Base-by-base conservation (phyloP, 2,113 vertebrate species). In the Passerina amoena region DNA sequence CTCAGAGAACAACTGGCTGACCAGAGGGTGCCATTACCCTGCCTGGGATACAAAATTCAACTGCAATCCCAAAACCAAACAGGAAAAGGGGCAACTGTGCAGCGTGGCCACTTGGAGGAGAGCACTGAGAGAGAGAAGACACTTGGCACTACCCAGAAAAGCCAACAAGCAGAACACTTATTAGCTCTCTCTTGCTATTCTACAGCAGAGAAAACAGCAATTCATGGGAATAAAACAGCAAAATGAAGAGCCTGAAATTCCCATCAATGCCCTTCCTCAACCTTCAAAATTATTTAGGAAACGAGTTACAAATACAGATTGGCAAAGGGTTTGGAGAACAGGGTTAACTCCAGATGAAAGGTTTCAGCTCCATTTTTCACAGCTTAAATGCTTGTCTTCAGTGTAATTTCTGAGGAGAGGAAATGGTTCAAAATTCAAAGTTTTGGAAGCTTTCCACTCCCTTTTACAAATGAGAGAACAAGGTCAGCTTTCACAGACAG, bases 391-490 rank as follows among this genome's bases (percentile, higher is more conserved):
- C 83, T 72, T 91, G 83, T 90, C 88, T 85, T 92, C 88, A 63
- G 82, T 53, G 50, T 65, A 45, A 91, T 92, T 96, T 96, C 85
- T 75, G 86, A 94, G 85, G 66, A 53, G 80, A 92, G 88, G 94
- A 93, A 94, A 89, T 37, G 70, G 85, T 84, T 81, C 77, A 80
- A 96, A 96, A 93, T 82, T 79, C 37, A 77, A 91, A 92, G 78
- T 92, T 94, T 54, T 94, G 92, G 96, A 97, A 94, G 90, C 88
- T 21, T 96, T 95, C 94, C 93, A 95, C 76, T 92, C 88, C 53
- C 77, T 97, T 91, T 96, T 94, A 95, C 86, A 92, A 92, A 90
- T 71, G 73, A 86, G 87, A 92, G 88, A 96, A 91, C 95, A 95
- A 92, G 88, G 88, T 90, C 89, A 91, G 93, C 87, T 96, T 91